A percentile compares a stretch with the other conserved stretches of the same genome.
Evolutionary conservation across 2,113 vertebrate species (phyloP).

Genomic region (Chunga burmeisteri): DNA sequence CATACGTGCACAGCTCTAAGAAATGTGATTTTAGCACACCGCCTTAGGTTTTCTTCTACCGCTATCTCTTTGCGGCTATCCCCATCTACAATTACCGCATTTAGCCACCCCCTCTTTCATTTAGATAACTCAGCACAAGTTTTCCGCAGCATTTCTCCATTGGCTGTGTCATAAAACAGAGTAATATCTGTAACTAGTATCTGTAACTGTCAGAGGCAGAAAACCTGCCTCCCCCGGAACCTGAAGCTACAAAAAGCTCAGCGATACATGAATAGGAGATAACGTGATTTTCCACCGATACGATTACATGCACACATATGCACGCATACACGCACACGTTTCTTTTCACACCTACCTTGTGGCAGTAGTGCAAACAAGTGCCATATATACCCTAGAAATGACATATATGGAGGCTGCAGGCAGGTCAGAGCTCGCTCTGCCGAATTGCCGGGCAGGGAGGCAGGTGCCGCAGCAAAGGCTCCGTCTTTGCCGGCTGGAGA

Average conservation of each 20-base stretch:
- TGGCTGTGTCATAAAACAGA: background rate
- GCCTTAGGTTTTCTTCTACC: background rate
- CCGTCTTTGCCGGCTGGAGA: background rate
- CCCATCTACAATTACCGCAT: background rate
- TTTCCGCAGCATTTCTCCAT: background rate
- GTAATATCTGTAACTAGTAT: background rate
- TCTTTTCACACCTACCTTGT: background rate
- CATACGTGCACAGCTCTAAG: background rate
- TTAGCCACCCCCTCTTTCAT: background rate
- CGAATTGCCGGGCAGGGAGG: fast-evolving
- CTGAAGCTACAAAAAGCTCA: background rate
- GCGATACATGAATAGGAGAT: fast-evolving
- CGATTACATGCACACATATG: fast-evolving
- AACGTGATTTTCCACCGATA: background rate
- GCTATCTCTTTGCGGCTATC: background rate
- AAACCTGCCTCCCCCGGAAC: background rate
- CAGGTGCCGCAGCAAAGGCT: background rate
- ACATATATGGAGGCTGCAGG: background rate
- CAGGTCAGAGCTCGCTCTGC: background rate
- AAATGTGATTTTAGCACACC: background rate
- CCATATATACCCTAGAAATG: fast-evolving
- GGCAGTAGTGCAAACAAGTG: background rate
- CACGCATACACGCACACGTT: fast-evolving
- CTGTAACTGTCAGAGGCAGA: background rate
- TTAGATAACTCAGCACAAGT: background rate